Evolutionary conservation across 2,888 invertebrate species (phyloP), one percentile per base, ranked within the genome.

Genomic region (Polylopha cassiicola): DNA sequence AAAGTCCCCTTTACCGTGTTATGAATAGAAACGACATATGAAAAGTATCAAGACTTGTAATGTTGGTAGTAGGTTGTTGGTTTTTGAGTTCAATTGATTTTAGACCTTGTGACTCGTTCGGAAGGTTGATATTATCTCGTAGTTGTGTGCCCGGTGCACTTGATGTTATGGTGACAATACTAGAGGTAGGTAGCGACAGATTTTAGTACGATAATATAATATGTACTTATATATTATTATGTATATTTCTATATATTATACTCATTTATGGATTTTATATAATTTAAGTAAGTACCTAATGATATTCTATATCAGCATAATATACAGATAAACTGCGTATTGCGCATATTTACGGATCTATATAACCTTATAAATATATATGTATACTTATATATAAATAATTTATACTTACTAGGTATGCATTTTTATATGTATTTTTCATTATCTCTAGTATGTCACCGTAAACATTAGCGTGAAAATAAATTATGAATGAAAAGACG

Each of bases 371-470:
- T n/a, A n/a, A n/a, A n/a, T n/a, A n/a, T n/a, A n/a, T 16, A 9
- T 8, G 16, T 14, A 5, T 24, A 23, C 7, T 3, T 23, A 11
- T 26, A 10, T 28, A 17, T 15, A 9, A 3, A 9, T 10, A n/a
- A 14, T 21, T 6, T 21, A 21, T 26, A 18, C 24, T 8, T 10
- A 10, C 6, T 7, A 8, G 3, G 16, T 9, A 14, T 22, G 22
- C 4, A 15, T 9, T 3, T 22, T 0, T 16, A 16, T 14, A n/a
- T 16, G 6, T 20, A 21, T 21, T 20, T 15, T 24, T 36, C 30
- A 41, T 28, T 41, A 16, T 34, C 41, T 29, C 36, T 41, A 30
- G 36, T 16, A 41, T 41, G 36, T 30, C 16, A 15, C 36, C 20
- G 39, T 15, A 9, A 30, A 11, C 18, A 20, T 8, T 2, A 10